phyloP scores from a whole-genome alignment of 2,113 vertebrate genomes.

The Nestor notabilis region DNA sequence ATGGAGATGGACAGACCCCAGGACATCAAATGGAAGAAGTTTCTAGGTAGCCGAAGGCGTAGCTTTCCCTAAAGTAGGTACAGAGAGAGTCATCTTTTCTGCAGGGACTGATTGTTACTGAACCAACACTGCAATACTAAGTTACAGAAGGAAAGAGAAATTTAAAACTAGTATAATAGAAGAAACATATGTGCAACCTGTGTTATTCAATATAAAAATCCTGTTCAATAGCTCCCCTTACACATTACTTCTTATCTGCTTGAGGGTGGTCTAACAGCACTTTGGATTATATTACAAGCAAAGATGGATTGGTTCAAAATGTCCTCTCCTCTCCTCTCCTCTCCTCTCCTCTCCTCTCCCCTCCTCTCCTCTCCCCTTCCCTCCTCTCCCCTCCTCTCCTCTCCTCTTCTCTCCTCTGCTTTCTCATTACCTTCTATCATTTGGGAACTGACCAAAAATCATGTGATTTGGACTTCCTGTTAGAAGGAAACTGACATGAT shows the following conservation, averaged over 20 bases:
- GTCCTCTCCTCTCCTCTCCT: background rate
- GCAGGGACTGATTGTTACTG: background rate
- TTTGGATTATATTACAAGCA: conserved; percentile 10
- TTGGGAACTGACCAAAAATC: background rate
- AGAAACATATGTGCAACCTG: background rate
- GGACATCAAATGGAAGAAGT: background rate
- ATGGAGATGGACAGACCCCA: background rate
- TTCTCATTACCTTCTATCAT: background rate
- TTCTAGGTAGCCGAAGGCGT: background rate
- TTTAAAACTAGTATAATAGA: background rate
- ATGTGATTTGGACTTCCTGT: background rate
- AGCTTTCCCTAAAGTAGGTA: background rate
- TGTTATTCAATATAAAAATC: conserved; percentile 14
- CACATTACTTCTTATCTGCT: conserved; percentile 17
- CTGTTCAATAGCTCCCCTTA: background rate
- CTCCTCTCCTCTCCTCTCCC: too few relatives aligned
- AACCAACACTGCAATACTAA: background rate
- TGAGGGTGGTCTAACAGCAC: conserved; percentile 6
- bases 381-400: too few relatives aligned
- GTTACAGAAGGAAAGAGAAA: background rate
- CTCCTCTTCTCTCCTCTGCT: background rate
- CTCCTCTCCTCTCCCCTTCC: background rate
- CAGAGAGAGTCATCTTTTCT: background rate
- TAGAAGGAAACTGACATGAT: background rate
- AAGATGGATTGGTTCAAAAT: background rate